Evolutionary conservation across 2,888 invertebrate genomes (phyloP), one percentile per base, ranked within the genome.

Genomic region (Parnassius apollo): DNA sequence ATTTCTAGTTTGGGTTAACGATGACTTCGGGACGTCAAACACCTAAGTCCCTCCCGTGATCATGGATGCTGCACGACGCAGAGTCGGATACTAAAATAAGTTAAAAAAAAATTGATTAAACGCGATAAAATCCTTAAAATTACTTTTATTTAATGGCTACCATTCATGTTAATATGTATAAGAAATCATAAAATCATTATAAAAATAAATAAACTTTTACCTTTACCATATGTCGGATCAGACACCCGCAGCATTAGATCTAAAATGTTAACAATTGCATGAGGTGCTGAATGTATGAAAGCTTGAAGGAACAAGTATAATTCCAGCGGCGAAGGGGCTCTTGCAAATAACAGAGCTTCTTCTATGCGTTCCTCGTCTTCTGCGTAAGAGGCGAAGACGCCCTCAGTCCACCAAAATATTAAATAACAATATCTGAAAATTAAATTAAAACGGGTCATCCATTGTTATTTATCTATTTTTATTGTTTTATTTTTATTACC

Each of bases 381-480:
- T 2, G 75, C 83, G 50, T 91, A 78, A 11, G 87, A 79, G 45
- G 93, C 93, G 71, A 93, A 93, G 9, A 95, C 91, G 11, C 95
- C 95, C 80, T 96, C 96, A 53, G 95, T 89, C 72, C 95, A 94
- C 94, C 96, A 95, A 77, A 96, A 96, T 76, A 96, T 93, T 68
- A 94, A 93, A 74, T 94, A 93, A 56, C 94, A 93, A 74, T 94
- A 95, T 81, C 96, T 96, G 76, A 56, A 73, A 70, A 35, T 55
- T 25, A 42, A 58, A 52, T 13, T 48, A 25, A 48, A 35, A 50
- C 25, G 44, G 2, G 44, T 44, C 46, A n/a, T 46, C 13, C 35
- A 35, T 35, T 35, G 35, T 7, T 7, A 4, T 35, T 0, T 7
- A 7, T 35, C 4, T 35, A 7, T 35, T 35, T 35, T 35, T 35